Evolutionary conservation across 2,888 invertebrate genomes (phyloP).

Genomic region (Idaea aversata): DNA sequence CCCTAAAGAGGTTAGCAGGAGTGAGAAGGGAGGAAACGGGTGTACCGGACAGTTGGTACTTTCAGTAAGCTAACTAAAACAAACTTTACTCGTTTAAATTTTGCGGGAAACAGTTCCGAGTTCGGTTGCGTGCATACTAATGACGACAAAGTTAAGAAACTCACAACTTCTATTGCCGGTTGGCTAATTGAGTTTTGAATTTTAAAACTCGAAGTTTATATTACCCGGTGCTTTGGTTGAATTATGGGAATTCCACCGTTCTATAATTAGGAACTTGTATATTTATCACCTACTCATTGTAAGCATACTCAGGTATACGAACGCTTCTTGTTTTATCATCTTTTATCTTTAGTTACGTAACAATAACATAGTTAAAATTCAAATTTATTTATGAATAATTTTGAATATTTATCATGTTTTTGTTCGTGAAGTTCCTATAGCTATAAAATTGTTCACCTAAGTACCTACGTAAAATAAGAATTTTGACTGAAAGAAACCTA

Average conservation of each 20-base stretch:
- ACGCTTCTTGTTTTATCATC: background rate
- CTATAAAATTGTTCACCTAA: too few species aligned
- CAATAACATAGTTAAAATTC: background rate
- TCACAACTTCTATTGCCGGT: conserved; percentile 55
- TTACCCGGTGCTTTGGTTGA: conserved; percentile 14
- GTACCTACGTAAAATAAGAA: too few species aligned
- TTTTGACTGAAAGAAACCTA: too few species aligned
- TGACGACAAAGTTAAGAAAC: conserved; percentile 59
- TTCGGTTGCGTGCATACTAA: conserved; percentile 63
- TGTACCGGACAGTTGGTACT: conserved; percentile 56
- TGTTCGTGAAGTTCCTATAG: background rate
- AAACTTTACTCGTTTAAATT: conserved; percentile 80
- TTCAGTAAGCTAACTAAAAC: conserved; percentile 65
- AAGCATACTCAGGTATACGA: background rate
- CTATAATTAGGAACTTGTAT: conserved; percentile 7
- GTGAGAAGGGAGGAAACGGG: conserved; percentile 32
- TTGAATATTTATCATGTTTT: background rate
- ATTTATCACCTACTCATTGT: background rate
- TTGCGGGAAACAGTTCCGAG: conserved; percentile 63
- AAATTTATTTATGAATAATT: background rate
- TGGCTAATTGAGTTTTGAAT: conserved; percentile 58
- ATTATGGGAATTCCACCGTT: conserved; percentile 9
- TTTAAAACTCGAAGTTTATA: conserved; percentile 33
- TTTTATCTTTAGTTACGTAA: background rate
- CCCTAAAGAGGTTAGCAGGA: conserved; percentile 16